Evolutionary conservation across 1,140 invertebrate species (phyloP), one percentile per base, ranked within the genome.

Genomic region (Sesamia nonagrioides): DNA sequence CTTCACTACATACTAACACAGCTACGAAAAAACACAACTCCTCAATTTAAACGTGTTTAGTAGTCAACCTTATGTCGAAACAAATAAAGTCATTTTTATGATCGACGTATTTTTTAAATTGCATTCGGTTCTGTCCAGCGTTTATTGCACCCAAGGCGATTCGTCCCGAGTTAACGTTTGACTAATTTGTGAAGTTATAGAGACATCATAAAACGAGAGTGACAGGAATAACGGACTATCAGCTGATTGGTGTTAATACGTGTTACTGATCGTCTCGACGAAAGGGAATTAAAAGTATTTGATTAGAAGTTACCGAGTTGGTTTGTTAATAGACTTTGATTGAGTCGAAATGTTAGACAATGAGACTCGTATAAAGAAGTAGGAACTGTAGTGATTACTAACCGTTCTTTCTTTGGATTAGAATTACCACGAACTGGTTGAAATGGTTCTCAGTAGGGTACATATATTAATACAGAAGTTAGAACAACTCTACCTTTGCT

Each of bases 111-210:
- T 66, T 81, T 85, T 85, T 80, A 77, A 90, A 86, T 84, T 91
- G 89, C 88, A 92, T 90, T 87, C 81, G 82, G 82, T 88, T 91
- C 84, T 84, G 86, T 82, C 84, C 86, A 86, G 77, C 91, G 89
- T 93, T 93, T 92, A 93, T 92, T 92, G 92, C 92, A 94, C 91
- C 89, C 91, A 90, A 84, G 84, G 91, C 86, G 92, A 91, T 94
- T 93, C 89, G 86, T 87, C 84, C 81, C 80, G 86, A 92, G 89
- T 94, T 93, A 94, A 93, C 91, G 88, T 93, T 93, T 88, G 91
- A 92, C 93, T 94, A 94, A 94, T 94, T 93, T 94, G 93, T 92
- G 91, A 94, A 91, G 89, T 92, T 90, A 88, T 90, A 83, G 84
- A 86, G 83, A 81, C 79, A 86, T 88, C 86, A 86, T 94, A 93